Evolutionary conservation across 2,888 invertebrate species (phyloP), one percentile per base, ranked within the genome.

Genomic region (Nyleta sp.): DNA sequence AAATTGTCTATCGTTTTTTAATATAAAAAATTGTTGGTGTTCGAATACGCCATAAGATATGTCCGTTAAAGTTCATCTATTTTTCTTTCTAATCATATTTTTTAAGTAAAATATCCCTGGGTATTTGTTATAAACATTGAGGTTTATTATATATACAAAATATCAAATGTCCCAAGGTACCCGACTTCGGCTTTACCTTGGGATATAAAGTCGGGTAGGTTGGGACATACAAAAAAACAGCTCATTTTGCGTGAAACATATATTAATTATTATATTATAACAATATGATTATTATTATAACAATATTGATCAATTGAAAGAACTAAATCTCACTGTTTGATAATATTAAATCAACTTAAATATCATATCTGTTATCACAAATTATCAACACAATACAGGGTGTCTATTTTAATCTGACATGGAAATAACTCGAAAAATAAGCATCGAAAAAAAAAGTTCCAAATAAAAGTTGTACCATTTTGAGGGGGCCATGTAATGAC

Each of bases 131-230:
- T 38, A 38, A 38, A 13, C n/a, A n/a, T n/a, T 38, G 3, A 13
- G 3, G 13, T 10, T 38, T 38, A n/a, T n/a, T n/a, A n/a, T n/a
- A n/a, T 38, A 38, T 4, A 10, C 38, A 13, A 38, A 38, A 10
- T 44, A 13, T 44, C 44, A 17, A 44, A 44, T 44, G 44, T 44
- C 44, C 44, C 44, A 44, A 44, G 18, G 44, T 44, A 44, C 44
- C 18, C 3, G 44, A 17, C 15, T 18, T 17, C 7, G 44, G 44
- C 20, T 44, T 44, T 44, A 44, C 20, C 13, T 44, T 8, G 10
- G 44, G 18, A 44, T 15, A 44, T 18, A 11, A 8, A 44, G 44
- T 44, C 44, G 15, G 44, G 44, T 44, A 44, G 44, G 44, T 17
- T 44, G 44, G 18, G 44, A 44, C 44, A 44, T 11, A 44, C 8